Evolutionary conservation across 1,140 invertebrate species (phyloP).

Genomic region (Pseudoatta argentina): DNA sequence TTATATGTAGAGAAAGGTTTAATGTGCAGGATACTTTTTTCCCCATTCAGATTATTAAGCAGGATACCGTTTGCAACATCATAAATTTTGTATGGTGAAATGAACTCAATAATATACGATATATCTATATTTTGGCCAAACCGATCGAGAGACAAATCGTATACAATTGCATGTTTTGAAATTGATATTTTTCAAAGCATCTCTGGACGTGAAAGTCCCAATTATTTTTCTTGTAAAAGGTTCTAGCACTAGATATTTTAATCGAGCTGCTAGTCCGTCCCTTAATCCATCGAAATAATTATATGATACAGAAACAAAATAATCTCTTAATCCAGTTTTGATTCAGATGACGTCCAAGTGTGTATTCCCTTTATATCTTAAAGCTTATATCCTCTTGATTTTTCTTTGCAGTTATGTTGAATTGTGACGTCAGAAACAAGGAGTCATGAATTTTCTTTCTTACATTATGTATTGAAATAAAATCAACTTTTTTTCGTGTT

Average conservation of each 20-base stretch:
- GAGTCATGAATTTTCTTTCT: background rate
- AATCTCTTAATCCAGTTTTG: slow-evolving; percentile 38
- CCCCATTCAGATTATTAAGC: slow-evolving; percentile 30
- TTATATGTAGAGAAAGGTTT: slow-evolving; percentile 27
- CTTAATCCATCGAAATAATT: slow-evolving; percentile 60
- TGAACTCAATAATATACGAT: background rate
- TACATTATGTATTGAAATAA: background rate
- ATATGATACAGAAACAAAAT: background rate
- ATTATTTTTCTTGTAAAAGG: slow-evolving; percentile 38
- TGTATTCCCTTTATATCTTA: slow-evolving; percentile 23
- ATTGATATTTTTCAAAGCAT: background rate
- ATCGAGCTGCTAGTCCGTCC: slow-evolving; percentile 70
- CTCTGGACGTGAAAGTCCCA: background rate
- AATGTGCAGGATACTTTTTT: slow-evolving; percentile 48
- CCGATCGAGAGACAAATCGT: background rate
- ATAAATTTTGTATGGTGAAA: slow-evolving; percentile 11
- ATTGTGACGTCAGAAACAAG: background rate
- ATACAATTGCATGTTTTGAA: background rate
- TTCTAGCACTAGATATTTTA: slow-evolving; percentile 63
- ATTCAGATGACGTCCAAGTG: slow-evolving; percentile 19
- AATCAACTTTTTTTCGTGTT: background rate
- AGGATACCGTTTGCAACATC: background rate
- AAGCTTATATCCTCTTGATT: background rate
- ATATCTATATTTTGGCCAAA: slow-evolving; percentile 52
- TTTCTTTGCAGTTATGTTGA: background rate